These are phyloP conservation scores for Eurypyga helias DNA, from an alignment of 2,113 vertebrate genomes.

Conservation along the genomic window DNA sequence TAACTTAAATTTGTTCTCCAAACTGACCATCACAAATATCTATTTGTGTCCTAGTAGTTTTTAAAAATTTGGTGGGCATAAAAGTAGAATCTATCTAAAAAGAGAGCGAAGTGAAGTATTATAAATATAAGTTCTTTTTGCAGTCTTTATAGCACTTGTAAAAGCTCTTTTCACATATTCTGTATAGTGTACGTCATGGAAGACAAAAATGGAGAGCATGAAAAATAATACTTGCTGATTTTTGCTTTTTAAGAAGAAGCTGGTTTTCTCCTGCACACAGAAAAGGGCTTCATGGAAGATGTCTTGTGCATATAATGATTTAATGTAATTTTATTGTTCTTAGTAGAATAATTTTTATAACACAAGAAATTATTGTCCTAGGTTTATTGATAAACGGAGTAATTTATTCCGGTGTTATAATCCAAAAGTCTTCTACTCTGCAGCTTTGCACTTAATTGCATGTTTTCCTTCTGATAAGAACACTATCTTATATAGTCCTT, in stretches of 20 bases:
- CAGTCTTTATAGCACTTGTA: background rate
- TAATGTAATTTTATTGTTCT: background rate
- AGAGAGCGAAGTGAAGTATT: too few relatives aligned
- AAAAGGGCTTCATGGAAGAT: background rate
- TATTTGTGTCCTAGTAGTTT: background rate
- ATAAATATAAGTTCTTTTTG: background rate
- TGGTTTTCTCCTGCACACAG: background rate
- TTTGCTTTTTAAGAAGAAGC: background rate
- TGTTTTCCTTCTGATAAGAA: background rate
- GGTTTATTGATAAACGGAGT: background rate
- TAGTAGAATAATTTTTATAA: background rate
- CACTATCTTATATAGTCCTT: background rate
- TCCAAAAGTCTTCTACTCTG: background rate
- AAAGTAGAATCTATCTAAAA: background rate
- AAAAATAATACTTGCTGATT: background rate
- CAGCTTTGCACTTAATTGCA: background rate
- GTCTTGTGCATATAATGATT: background rate
- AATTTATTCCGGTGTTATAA: background rate
- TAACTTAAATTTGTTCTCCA: background rate
- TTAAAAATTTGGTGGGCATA: background rate
- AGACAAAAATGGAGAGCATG: background rate
- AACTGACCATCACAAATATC: background rate
- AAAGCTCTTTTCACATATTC: background rate
- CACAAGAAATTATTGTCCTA: background rate
- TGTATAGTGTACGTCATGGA: background rate